Percentiles rank a stretch among this genome's conserved stretches.
These are phyloP conservation scores for Lagorchestes hirsutus DNA, from an alignment of 2,797 vertebrate genomes.

Conservation along the genomic window DNA sequence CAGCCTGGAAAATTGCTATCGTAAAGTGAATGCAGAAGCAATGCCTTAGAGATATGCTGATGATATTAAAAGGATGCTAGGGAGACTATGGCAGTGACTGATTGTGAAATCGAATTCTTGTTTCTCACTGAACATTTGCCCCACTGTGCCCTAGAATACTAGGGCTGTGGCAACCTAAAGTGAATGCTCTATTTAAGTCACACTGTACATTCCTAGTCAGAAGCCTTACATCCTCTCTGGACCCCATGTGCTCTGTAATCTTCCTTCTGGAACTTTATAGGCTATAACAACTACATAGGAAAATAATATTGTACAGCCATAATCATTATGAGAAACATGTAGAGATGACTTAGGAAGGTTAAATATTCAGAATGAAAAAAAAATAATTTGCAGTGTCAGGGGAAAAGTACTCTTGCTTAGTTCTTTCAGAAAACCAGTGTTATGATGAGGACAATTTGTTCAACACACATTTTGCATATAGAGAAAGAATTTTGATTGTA, in stretches of 20 bases:
- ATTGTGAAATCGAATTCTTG: not conserved
- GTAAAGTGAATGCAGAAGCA: not conserved
- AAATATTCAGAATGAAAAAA: slow-evolving; percentile 78
- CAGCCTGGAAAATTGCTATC: not conserved
- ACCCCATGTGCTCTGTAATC: slow-evolving; percentile 2
- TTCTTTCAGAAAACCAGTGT: slow-evolving; percentile 74
- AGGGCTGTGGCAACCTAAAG: not conserved
- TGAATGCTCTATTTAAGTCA: not conserved
- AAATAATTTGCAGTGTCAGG: slow-evolving; percentile 75
- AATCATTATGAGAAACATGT: slow-evolving; percentile 74
- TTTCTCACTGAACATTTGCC: not conserved
- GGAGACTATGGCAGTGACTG: not conserved
- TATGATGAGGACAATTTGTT: slow-evolving; percentile 79
- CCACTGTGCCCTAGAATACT: not conserved
- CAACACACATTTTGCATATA: slow-evolving; percentile 74
- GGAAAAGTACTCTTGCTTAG: slow-evolving; percentile 57
- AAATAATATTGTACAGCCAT: slow-evolving; percentile 73
- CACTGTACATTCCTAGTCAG: not conserved
- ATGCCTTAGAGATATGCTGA: not conserved
- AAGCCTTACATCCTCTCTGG: not conserved
- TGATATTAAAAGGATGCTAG: not conserved
- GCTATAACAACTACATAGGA: slow-evolving; percentile 60
- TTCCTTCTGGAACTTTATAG: not conserved
- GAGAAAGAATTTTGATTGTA: slow-evolving; percentile 68
- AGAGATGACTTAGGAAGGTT: slow-evolving; percentile 74